Base-by-base conservation (phyloP, 2,113 vertebrate species). In the Melospiza melodia region DNA sequence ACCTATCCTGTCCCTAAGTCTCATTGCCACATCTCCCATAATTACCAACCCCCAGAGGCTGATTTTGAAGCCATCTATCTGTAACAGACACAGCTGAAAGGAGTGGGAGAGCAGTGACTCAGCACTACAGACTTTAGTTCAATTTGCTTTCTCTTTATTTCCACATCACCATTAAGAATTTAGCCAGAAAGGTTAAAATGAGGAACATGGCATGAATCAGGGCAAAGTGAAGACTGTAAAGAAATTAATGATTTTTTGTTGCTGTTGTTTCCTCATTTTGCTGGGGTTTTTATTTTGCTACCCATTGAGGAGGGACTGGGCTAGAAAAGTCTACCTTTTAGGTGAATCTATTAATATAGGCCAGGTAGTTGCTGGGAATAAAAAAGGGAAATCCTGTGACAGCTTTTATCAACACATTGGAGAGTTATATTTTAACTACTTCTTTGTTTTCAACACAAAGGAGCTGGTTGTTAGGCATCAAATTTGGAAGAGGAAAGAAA, bases 31-130 rank as follows among this genome's bases (percentile, higher is more conserved):
- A 46, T 92, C 49, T 93, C 77, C 86, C 69, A 69, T 84, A 87
- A 93, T 84, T 92, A 75, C 76, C 73, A 95, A 2, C 24, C 43
- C 80, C 83, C 67, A 86, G 82, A 94, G 82, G 82, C 67, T 95
- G 90, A 62, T 46, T 93, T 90, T 89, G 82, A 94, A 95, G 82
- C 58, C 87, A 77, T 89, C 48, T 90, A 72, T 77, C 69, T 90
- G 77, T 72, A 95, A 88, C 66, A 93, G 74, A 80, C 73, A 6
- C 86, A 95, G 69, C 91, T 94, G 88, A 94, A 96, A 90, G 33
- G 85, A 96, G 88, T 96, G 85, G 95, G 95, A 93, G 48, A 95
- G 44, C 49, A 61, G 79, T 96, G 95, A 97, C 69, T 97, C 95
- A 97, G 95, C 95, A 93, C 49, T 79, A 54, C 9, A 89, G 73